Percentiles rank a stretch among this genome's conserved stretches.
These are phyloP conservation scores for Chaetorhynchus papuensis DNA, from an alignment of 2,113 vertebrate species.

Conservation along the genomic window DNA sequence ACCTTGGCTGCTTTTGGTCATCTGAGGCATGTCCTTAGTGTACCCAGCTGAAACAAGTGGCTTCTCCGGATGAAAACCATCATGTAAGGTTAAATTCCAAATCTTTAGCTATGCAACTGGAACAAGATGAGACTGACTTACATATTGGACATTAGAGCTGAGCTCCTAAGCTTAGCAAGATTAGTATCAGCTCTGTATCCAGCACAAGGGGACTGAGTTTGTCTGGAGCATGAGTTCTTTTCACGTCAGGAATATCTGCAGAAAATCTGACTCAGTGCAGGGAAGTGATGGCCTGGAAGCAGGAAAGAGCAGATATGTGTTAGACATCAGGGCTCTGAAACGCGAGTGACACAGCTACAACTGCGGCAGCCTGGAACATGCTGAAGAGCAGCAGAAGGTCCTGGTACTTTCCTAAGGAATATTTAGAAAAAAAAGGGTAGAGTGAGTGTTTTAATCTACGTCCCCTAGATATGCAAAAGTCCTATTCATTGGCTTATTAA, in stretches of 20 bases:
- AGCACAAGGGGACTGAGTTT: not conserved
- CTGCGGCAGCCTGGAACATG: not conserved
- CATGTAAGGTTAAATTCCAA: not conserved
- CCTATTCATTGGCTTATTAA: not conserved
- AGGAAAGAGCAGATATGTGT: not conserved
- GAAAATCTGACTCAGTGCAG: not conserved
- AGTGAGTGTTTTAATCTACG: not conserved
- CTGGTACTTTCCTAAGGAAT: not conserved
- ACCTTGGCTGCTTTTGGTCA: not conserved
- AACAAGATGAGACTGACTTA: not conserved
- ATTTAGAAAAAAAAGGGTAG: not conserved
- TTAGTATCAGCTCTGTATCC: not conserved
- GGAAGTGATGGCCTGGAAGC: not conserved
- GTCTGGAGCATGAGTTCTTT: not conserved
- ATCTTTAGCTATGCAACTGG: not conserved
- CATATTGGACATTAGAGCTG: not conserved
- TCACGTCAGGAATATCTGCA: not conserved
- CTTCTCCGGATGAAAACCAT: not conserved
- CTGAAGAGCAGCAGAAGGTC: not conserved
- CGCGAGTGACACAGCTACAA: not conserved
- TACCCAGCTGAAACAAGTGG: not conserved
- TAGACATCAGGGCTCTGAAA: not conserved
- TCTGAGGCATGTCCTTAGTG: not conserved
- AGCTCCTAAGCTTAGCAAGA: not conserved
- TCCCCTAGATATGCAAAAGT: not conserved